Evolutionary conservation across 2,888 invertebrate species (phyloP).

Genomic region (Antheraea assamensis): DNA sequence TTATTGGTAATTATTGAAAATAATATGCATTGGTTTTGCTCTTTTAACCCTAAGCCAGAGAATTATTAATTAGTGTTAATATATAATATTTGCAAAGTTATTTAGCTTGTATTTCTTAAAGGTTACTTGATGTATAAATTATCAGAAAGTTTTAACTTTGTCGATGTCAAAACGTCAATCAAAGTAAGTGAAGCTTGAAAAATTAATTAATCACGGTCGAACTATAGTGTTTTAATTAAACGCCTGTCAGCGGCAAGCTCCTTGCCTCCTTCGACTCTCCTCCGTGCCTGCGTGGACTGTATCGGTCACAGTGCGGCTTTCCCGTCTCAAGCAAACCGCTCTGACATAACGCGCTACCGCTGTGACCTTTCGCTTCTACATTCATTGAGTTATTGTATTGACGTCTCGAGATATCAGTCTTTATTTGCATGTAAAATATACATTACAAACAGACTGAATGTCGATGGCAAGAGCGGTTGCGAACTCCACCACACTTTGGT

Average conservation of each 20-base stretch:
- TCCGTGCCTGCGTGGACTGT: background rate
- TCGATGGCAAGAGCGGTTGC: too few relatives aligned
- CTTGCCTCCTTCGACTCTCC: background rate
- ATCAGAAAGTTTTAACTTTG: background rate
- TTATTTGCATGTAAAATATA: too few relatives aligned
- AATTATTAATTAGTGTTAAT: background rate
- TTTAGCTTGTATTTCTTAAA: background rate
- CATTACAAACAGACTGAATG: too few relatives aligned
- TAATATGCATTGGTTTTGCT: background rate
- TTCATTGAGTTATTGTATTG: too few relatives aligned
- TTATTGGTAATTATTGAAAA: background rate
- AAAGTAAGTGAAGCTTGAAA: slow-evolving; percentile 1
- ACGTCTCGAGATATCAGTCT: too few relatives aligned
- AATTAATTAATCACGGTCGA: slow-evolving; percentile 6
- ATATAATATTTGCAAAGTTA: background rate
- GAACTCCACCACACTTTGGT: too few relatives aligned
- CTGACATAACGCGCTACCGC: background rate
- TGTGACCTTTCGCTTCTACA: too few relatives aligned
- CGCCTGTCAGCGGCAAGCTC: background rate
- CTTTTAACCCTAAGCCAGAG: background rate
- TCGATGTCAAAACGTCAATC: slow-evolving; percentile 7
- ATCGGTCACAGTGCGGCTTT: background rate
- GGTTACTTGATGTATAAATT: background rate
- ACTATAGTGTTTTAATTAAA: slow-evolving; percentile 11
- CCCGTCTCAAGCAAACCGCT: background rate